These are phyloP conservation scores for Manacus vitellinus DNA, from an alignment of 2,113 vertebrate species.

Conservation along the genomic window DNA sequence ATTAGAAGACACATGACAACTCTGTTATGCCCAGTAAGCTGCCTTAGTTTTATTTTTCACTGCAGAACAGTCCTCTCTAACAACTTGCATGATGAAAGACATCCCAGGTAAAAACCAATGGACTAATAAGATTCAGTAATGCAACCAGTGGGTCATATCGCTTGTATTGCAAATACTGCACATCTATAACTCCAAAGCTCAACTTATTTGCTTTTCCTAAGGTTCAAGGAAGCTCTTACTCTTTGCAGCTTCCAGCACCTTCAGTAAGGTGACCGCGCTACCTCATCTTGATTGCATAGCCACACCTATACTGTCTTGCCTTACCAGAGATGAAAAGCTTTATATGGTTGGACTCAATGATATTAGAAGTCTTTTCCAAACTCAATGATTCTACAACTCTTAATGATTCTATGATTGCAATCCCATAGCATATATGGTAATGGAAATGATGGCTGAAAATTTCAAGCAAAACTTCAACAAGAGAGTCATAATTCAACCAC, in stretches of 20 bases:
- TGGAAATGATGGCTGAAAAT: background rate
- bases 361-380: background rate
- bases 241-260: background rate
- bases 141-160: background rate
- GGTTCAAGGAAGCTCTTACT: background rate
- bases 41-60: background rate
- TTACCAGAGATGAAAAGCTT: background rate
- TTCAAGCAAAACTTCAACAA: background rate
- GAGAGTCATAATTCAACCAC: background rate
- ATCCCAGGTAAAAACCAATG: background rate
- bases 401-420: background rate
- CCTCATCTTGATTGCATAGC: background rate
- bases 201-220: background rate
- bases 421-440: background rate
- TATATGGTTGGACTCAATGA: background rate
- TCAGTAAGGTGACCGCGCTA: background rate
- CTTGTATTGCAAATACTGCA: background rate
- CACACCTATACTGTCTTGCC: background rate
- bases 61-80: background rate
- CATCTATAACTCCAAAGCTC: background rate
- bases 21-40: background rate
- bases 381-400: background rate
- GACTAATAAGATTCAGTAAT: background rate
- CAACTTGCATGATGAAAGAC: background rate
- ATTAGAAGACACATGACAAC: background rate